phyloP scores from a whole-genome alignment of 2,888 invertebrate species.

The Pomacea canaliculata region DNA sequence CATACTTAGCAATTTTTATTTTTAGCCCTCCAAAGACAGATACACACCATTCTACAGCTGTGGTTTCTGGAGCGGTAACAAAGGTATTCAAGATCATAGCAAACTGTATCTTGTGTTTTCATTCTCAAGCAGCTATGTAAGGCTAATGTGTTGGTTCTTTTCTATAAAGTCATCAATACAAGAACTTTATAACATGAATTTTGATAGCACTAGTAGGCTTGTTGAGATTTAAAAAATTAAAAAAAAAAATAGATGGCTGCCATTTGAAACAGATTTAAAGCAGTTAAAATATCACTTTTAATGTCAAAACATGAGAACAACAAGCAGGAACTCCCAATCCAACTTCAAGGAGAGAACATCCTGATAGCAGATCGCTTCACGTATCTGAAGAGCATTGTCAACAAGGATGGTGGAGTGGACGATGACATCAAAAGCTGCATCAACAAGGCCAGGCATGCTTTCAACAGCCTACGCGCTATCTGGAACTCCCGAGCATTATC shows the following conservation, averaged over 20 bases:
- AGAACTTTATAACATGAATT: no score
- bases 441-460: no score
- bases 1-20: constrained; percentile 12
- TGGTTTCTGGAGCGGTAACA: constrained; percentile 55
- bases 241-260: not conserved
- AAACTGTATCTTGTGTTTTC: not conserved
- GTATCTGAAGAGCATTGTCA: no score
- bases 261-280: not conserved
- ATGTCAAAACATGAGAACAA: no score
- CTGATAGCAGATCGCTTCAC: no score
- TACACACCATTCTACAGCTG: constrained; percentile 53
- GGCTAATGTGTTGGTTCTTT: not conserved
- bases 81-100: constrained; percentile 41
- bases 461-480: no score
- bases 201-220: not conserved
- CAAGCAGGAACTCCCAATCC: no score
- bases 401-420: no score
- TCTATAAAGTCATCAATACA: not conserved
- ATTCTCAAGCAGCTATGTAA: not conserved
- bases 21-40: constrained; percentile 53
- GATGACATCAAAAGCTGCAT: no score
- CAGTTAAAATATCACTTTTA: not conserved
- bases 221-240: not conserved
- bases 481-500: no score
- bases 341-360: no score